phyloP scores from a whole-genome alignment of 2,888 invertebrate genomes.

The Camponotus fellah region DNA sequence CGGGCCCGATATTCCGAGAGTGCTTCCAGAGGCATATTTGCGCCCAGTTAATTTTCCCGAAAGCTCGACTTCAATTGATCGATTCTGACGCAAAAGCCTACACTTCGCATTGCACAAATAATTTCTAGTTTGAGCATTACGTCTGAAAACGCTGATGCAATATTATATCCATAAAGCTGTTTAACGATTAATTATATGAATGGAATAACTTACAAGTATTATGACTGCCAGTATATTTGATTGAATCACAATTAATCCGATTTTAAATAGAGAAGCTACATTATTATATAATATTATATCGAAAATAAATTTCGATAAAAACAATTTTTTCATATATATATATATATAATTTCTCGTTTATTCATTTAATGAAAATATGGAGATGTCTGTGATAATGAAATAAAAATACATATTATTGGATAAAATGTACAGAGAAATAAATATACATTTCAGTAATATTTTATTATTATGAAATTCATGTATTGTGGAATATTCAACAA shows the following conservation, averaged over 20 bases:
- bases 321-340: background rate
- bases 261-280: slow-evolving; percentile 12
- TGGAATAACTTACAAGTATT: slow-evolving; percentile 25
- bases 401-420: background rate
- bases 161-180: slow-evolving; percentile 10
- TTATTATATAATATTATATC: background rate
- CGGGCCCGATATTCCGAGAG: slow-evolving; percentile 8
- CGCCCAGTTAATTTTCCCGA: slow-evolving; percentile 26
- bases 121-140: background rate
- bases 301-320: background rate
- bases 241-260: background rate
- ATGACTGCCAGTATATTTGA: background rate
- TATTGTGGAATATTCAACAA: background rate
- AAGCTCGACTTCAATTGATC: background rate
- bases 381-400: background rate
- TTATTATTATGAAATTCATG: slow-evolving; percentile 16
- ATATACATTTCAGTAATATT: background rate
- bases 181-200: slow-evolving; percentile 37
- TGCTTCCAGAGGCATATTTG: background rate
- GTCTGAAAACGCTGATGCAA: slow-evolving; percentile 1
- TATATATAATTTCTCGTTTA: background rate
- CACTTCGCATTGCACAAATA: slow-evolving; percentile 12
- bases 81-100: background rate
- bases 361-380: background rate
- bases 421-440: background rate